Conservation (phyloP, 1,140 invertebrate genomes). For the Pemphigus obesinymphae region DNA sequence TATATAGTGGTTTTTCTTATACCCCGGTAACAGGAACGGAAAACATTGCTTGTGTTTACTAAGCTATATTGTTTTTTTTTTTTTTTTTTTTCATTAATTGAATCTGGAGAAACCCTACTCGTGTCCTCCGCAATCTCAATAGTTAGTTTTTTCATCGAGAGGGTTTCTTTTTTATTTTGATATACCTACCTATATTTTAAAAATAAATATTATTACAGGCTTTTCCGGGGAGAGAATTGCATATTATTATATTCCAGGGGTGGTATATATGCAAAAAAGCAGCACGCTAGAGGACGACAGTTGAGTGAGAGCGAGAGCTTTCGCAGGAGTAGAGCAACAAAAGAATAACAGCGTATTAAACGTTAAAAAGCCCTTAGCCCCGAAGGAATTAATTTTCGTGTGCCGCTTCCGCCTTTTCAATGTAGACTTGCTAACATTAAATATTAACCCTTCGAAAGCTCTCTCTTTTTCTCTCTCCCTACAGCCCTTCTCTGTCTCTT, state of each 20-base stretch:
- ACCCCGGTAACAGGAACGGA: not conserved
- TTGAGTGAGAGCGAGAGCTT: slow-evolving; percentile 11
- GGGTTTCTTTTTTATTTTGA: not conserved
- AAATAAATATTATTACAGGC: slow-evolving; percentile 32
- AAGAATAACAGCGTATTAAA: slow-evolving; percentile 41
- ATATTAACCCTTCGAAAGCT: slow-evolving; percentile 37
- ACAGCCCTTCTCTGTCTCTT: too few relatives aligned
- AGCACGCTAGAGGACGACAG: not conserved
- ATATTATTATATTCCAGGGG: not conserved
- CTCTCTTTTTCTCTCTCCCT: not conserved
- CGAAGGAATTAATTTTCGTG: slow-evolving; percentile 40
- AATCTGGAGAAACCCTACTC: not conserved
- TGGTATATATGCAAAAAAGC: slow-evolving; percentile 13
- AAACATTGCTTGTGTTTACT: not conserved
- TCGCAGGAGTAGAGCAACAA: slow-evolving; percentile 17
- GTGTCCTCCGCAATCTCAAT: not conserved
- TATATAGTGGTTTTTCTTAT: not conserved
- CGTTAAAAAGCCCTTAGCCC: slow-evolving; percentile 37
- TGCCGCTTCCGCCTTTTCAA: slow-evolving; percentile 40
- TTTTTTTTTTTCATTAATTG: slow-evolving; percentile 6
- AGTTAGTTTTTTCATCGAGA: slow-evolving; percentile 1
- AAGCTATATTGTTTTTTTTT: not conserved
- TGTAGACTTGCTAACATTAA: slow-evolving; percentile 37
- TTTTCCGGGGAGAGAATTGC: not conserved
- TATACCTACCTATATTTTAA: not conserved